Conservation (phyloP, 1,140 invertebrate genomes). For the Bombus turneri region DNA sequence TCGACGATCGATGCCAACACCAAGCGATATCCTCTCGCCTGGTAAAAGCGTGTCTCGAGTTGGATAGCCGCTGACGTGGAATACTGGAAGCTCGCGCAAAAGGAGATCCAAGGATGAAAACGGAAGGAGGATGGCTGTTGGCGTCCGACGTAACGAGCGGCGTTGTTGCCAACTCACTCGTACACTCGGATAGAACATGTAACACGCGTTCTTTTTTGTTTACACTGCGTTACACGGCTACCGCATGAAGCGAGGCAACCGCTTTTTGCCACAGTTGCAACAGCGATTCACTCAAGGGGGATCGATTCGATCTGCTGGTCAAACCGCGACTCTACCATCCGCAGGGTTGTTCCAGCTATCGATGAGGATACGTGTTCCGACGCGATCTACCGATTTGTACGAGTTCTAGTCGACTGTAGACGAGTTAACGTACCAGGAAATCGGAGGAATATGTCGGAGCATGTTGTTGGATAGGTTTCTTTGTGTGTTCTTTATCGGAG, state of each 20-base stretch:
- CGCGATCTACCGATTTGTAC: neutral
- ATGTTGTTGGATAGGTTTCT: neutral
- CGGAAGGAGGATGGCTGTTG: conserved; percentile 42
- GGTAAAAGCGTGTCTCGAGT: neutral
- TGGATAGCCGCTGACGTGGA: neutral
- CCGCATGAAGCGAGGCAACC: conserved; percentile 70
- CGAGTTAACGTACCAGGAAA: neutral
- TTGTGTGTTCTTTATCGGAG: neutral
- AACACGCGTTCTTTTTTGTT: conserved; percentile 73
- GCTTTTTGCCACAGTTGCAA: conserved; percentile 68
- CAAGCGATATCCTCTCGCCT: neutral
- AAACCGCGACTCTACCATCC: neutral
- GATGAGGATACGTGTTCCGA: neutral
- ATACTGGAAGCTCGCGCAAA: conserved; percentile 23
- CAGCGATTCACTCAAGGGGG: conserved; percentile 54
- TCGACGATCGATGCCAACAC: neutral
- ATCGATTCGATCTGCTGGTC: conserved; percentile 54
- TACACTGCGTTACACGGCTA: conserved; percentile 73
- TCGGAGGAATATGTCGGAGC: neutral
- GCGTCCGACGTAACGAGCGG: conserved; percentile 66
- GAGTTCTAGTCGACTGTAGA: neutral
- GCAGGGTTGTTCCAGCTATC: neutral
- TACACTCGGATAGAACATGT: conserved; percentile 45
- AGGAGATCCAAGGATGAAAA: conserved; percentile 45
- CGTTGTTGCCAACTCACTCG: conserved; percentile 73